Evolutionary conservation across 2,888 invertebrate genomes (phyloP), one percentile per base, ranked within the genome.

Genomic region (Scaptomyza flava): DNA sequence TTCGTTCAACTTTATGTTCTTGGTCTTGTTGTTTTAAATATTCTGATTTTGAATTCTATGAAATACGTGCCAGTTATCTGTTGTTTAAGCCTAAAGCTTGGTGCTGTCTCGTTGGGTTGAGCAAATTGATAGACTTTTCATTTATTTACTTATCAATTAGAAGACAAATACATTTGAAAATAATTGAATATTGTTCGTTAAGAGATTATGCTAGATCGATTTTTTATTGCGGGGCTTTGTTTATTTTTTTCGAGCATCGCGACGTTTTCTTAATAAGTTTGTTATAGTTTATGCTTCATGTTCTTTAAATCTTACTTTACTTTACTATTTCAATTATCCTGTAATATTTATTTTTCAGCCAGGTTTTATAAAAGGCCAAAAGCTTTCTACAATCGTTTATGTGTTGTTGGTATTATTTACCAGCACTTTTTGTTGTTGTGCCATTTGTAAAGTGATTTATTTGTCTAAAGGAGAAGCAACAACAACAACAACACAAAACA

Each of bases 391-490:
- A 38, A 56, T 52, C 12, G 34, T 41, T 72, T 57, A 34, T 61
- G 50, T 67, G 56, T 30, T 67, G 56, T 47, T n/a, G 53, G 45
- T 51, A 30, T 66, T 72, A 58, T 72, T 63, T 64, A 51, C 34
- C 60, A 45, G 53, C 43, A 59, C 30, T 59, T 66, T 64, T 41
- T 41, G 17, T 61, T 65, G 42, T 56, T 74, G 68, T 66, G 57
- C 46, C 68, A 69, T 69, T 68, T 68, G 56, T 60, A 43, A 79
- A 76, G 77, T 78, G 78, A 78, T 78, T 78, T 78, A 79, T 79
- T 67, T 73, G 27, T 38, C 27, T 23, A 57, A 56, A 50, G 11
- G 43, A 43, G 45, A 50, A 36, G 45, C 46, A 56, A 43, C 23
- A 65, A 51, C 11, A 48, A 42, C 36, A 34, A 41, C 41, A 58